These are phyloP conservation scores for Amiota communis DNA, from an alignment of 2,888 invertebrate genomes.

Conservation along the genomic window DNA sequence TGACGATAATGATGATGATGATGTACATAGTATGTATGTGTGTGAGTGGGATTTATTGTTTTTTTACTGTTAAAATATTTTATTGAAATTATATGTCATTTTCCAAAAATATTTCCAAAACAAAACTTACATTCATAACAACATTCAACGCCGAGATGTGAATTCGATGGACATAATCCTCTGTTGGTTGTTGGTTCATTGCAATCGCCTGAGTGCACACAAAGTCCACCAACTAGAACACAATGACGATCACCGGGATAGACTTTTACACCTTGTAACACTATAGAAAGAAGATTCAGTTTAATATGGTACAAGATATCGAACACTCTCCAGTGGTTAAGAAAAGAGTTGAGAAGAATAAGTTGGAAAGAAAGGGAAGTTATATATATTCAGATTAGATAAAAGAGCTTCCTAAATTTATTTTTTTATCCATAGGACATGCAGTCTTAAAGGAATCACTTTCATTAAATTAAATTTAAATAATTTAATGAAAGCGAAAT, in stretches of 20 bases:
- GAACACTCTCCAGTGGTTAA: background rate
- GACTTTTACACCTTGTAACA: conserved; percentile 67
- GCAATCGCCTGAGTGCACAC: conserved; percentile 68
- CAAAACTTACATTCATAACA: conserved; percentile 70
- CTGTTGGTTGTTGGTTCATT: conserved; percentile 61
- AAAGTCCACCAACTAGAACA: conserved; percentile 69
- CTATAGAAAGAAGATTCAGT: conserved; percentile 45
- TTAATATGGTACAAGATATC: too few relatives aligned
- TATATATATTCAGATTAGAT: too few relatives aligned
- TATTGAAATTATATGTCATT: background rate
- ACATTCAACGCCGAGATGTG: conserved; percentile 68
- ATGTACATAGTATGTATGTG: background rate
- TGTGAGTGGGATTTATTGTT: conserved; percentile 3
- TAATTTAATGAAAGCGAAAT: too few relatives aligned
- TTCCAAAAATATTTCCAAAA: background rate
- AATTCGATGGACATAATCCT: conserved; percentile 68
- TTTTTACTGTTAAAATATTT: conserved; percentile 37
- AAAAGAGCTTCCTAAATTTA: too few relatives aligned
- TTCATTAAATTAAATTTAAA: too few relatives aligned
- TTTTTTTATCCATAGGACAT: too few relatives aligned
- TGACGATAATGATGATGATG: background rate
- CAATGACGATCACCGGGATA: conserved; percentile 69
- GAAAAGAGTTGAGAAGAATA: too few relatives aligned
- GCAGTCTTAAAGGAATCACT: too few relatives aligned
- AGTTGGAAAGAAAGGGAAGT: too few relatives aligned